Evolutionary conservation across 1,140 invertebrate species (phyloP).

Genomic region (Geopemphigus sp.): DNA sequence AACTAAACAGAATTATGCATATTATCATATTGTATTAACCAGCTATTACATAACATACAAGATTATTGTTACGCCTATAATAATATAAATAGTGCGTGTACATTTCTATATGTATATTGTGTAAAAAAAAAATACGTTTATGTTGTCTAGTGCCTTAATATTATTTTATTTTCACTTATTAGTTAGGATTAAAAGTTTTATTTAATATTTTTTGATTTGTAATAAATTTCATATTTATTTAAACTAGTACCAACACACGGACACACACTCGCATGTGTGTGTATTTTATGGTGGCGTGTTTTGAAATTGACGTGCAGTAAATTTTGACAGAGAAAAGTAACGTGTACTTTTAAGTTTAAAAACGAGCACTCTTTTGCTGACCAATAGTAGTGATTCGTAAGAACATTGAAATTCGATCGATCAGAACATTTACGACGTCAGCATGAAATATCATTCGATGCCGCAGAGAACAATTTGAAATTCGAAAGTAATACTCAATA

Average conservation of each 20-base stretch:
- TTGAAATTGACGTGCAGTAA: too few species aligned
- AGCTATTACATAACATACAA: constrained; percentile 1
- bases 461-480: too few species aligned
- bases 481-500: too few species aligned
- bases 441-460: too few species aligned
- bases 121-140: not conserved
- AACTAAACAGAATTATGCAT: constrained; percentile 1
- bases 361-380: too few species aligned
- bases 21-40: constrained; percentile 36
- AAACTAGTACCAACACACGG: not conserved
- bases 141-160: constrained; percentile 41
- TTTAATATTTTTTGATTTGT: constrained; percentile 25
- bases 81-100: not conserved
- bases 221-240: constrained; percentile 22
- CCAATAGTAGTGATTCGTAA: too few species aligned
- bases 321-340: too few species aligned
- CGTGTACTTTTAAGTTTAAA: too few species aligned
- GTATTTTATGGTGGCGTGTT: too few species aligned
- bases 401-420: too few species aligned
- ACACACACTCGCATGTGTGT: too few species aligned
- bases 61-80: not conserved
- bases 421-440: too few species aligned
- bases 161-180: constrained; percentile 38
- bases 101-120: constrained; percentile 7
- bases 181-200: constrained; percentile 36